Base-by-base conservation (phyloP, 2,888 invertebrate genomes). In the Conus canariensis region DNA sequence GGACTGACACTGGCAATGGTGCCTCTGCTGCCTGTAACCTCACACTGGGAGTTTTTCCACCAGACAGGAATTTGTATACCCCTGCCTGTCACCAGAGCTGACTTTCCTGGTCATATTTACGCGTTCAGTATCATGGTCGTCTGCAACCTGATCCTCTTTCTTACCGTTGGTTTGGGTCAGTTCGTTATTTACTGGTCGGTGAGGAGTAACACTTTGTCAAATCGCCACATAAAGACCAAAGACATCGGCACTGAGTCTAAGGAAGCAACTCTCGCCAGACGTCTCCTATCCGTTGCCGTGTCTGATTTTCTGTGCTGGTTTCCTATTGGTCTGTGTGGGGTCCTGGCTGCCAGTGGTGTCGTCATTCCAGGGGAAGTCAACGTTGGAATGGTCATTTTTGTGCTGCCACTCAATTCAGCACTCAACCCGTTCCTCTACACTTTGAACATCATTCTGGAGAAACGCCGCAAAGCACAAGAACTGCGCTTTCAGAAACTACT, bases 31-130 rank as follows among this genome's bases (percentile, higher is more conserved):
- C 45, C 80, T 30, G 10, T 12, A 5, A 30, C 80, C 4, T 0
- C 85, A 58, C 25, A 85, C 59, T 85, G 86, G 86, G 22, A 67
- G 19, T 87, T 91, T 22, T 91, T 90, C 70, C 64, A 87, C 4
- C 90, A 91, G 56, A 90, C 88, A 80, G 90, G 88, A 14, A 89
- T 91, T 2, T 87, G 91, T 22, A 87, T 91, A 6, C 91, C 91
- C 5, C 67, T 91, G n/a, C 91, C 91, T 19, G 87, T 91, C 25
- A 91, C 88, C 30, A 67, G 30, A 58, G n/a, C 56, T 0, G 30
- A 22, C 45, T 64, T 86, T 86, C 30, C 86, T 9, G 86, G 67
- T 19, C 30, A 86, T 45, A 45, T 22, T 1, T 86, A 86, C 67
- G 25, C 86, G 16, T 86, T 86, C 67, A 45, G 30, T 30, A 45